Conservation (phyloP, 2,797 vertebrate genomes). For the Orestias chungarensis region DNA sequence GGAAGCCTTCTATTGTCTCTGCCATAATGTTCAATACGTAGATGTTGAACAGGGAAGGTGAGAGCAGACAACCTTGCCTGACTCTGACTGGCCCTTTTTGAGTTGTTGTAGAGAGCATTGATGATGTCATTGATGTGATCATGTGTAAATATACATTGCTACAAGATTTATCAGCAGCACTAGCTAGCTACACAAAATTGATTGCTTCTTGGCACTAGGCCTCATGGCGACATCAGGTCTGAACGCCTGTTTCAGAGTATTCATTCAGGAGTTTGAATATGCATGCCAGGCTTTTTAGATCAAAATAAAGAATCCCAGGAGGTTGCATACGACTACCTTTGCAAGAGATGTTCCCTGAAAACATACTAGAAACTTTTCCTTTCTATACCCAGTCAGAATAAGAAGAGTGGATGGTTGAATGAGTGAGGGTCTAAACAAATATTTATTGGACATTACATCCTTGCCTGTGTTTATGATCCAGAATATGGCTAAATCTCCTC, state of each 20-base stretch:
- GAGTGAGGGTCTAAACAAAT: conserved; percentile 59
- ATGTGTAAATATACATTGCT: no score
- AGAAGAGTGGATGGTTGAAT: conserved; percentile 9
- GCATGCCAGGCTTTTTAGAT: background rate
- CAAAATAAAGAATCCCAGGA: background rate
- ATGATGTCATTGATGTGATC: no score
- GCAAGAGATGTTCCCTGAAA: background rate
- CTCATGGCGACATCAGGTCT: no score
- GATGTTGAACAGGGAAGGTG: no score
- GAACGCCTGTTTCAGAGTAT: background rate
- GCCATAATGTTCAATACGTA: no score
- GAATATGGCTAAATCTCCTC: conserved; percentile 43
- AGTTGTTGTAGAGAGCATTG: no score
- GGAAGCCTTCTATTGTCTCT: no score
- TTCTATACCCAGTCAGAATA: background rate
- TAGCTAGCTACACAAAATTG: no score
- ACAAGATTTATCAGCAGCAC: no score
- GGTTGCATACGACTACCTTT: background rate
- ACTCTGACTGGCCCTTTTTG: no score
- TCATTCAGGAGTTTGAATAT: background rate
- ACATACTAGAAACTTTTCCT: background rate
- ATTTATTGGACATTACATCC: conserved; percentile 51
- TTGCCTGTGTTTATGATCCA: conserved; percentile 56
- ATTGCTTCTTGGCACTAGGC: no score
- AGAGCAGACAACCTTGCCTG: no score